Evolutionary conservation across 2,797 vertebrate genomes (phyloP), one percentile per base, ranked within the genome.

Genomic region (Australoheros facetus): DNA sequence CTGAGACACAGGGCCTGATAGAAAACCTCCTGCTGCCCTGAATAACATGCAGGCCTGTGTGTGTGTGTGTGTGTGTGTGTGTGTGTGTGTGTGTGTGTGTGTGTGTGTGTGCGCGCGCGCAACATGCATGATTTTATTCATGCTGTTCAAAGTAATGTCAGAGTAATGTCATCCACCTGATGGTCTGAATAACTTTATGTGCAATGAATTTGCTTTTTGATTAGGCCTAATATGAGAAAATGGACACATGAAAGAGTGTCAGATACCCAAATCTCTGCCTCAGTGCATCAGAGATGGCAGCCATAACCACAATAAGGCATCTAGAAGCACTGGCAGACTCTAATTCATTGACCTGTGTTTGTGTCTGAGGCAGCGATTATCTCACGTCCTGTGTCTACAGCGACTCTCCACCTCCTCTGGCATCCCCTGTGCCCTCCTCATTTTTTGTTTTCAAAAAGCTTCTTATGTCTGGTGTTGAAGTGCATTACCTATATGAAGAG

Each of bases 11-110:
- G 6, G 37, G 37, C n/a, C 73, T 45, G 53, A 76, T n/a, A 71
- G 54, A 79, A 62, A 73, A 34, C 72, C 58, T 74, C 42, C 72
- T 77, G 71, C 62, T 64, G 75, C 34, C 62, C 66, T 45, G 11
- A 76, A 73, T 73, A 75, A 73, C 69, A 81, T 23, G 30, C 26
- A 48, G 23, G 58, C 0, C 1, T 71, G 30, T 21, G 39, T 9
- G 59, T 26, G 45, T 13, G 21, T 80, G 7, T 54, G 11, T 30
- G 59, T 26, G 45, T 13, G 21, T 80, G 7, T 34, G 11, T 71
- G 51, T 32, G 60, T 9, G 59, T 26, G 45, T 13, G 21, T 80
- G 7, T 54, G 11, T n/a, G n/a, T n/a, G n/a, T n/a, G n/a, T n/a
- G n/a, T n/a, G n/a, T n/a, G n/a, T n/a, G n/a, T n/a, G n/a, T n/a